Evolutionary conservation across 35 echinoderm and acorn worm genomes (phyloP).

Genomic region (Holothuria glaberrima): DNA sequence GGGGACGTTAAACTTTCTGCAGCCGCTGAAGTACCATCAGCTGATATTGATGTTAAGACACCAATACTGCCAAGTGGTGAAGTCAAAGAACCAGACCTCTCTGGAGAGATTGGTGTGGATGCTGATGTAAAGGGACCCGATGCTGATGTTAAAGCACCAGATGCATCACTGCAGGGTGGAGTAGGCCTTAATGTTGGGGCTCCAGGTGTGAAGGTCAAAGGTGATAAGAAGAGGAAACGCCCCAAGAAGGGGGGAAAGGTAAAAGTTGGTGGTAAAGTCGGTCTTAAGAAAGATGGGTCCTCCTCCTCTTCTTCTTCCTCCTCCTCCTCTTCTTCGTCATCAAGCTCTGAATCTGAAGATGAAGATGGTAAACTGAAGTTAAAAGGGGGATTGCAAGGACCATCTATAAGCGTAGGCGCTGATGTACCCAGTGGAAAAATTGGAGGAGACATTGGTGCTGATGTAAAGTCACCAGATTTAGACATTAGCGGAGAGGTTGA

Average conservation of each 20-base stretch:
- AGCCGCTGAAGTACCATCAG: background rate
- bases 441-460: constrained; percentile 26
- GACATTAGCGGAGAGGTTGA: constrained; percentile 44
- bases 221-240: constrained; percentile 32
- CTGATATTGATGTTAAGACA: constrained; percentile 49
- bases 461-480: constrained; percentile 61
- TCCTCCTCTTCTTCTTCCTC: constrained; percentile 43
- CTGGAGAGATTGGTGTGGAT: constrained; percentile 42
- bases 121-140: constrained; percentile 47
- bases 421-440: constrained; percentile 41
- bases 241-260: background rate
- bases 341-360: constrained; percentile 22
- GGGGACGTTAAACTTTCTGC: constrained; percentile 22
- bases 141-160: constrained; percentile 37
- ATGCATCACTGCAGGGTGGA: constrained; percentile 11
- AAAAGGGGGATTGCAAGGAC: constrained; percentile 1
- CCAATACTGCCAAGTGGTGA: constrained; percentile 28
- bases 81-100: constrained; percentile 42
- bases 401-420: constrained; percentile 30
- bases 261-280: constrained; percentile 36
- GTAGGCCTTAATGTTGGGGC: constrained; percentile 8
- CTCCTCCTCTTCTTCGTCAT: constrained; percentile 60
- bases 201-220: constrained; percentile 17
- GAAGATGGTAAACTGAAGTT: constrained; percentile 39
- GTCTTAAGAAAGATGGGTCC: constrained; percentile 17